Conservation (phyloP, 1,140 invertebrate species). For the Plodia interpunctella region DNA sequence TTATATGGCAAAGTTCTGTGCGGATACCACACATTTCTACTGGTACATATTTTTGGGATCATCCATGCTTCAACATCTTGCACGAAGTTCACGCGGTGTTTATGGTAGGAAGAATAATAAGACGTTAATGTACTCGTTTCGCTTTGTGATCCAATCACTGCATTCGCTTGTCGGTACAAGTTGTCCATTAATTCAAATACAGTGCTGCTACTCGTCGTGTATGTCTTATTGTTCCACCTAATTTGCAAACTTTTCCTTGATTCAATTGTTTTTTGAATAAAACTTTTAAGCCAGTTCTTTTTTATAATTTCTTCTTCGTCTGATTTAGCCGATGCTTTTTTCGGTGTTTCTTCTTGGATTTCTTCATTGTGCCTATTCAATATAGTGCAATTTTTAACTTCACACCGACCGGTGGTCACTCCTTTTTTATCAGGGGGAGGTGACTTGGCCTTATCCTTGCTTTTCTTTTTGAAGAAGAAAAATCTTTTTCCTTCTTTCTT, state of each 20-base stretch:
- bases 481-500: conserved; percentile 49
- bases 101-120: conserved; percentile 25
- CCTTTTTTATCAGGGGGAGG: conserved; percentile 39
- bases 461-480: conserved; percentile 53
- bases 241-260: conserved; percentile 45
- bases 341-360: conserved; percentile 17
- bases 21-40: no score
- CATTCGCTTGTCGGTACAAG: conserved; percentile 42
- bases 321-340: conserved; percentile 11
- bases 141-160: conserved; percentile 41
- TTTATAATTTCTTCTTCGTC: conserved; percentile 29
- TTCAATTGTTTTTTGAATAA: conserved; percentile 35
- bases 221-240: conserved; percentile 55
- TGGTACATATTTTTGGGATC: conserved; percentile 53
- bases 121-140: conserved; percentile 36
- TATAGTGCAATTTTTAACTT: conserved; percentile 43
- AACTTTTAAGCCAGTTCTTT: conserved; percentile 46
- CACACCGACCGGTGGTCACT: conserved; percentile 48
- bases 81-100: conserved; percentile 40
- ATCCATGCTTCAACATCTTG: conserved; percentile 58
- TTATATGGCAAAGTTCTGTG: conserved; percentile 14
- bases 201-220: conserved; percentile 52
- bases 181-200: conserved; percentile 51
- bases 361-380: conserved; percentile 41
- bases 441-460: conserved; percentile 36